A percentile compares a stretch with the other conserved stretches of the same genome.
phyloP scores from a whole-genome alignment of 2,888 invertebrate species.

The Acanthosoma haemorrhoidale region DNA sequence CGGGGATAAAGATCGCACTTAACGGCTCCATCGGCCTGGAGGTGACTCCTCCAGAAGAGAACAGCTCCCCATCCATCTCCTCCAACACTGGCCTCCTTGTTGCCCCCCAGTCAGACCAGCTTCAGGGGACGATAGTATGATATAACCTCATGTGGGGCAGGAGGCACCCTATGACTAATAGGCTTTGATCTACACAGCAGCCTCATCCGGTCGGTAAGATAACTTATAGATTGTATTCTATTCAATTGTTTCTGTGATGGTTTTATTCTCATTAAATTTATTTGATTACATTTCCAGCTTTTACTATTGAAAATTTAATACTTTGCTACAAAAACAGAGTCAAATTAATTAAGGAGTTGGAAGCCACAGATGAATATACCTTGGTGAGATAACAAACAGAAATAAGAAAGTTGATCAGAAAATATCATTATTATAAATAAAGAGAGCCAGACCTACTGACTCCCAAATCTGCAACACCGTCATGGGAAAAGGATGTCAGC shows the following conservation, averaged over 20 bases:
- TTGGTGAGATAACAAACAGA: no score
- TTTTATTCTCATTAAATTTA: neutral
- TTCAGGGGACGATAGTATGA: conserved; percentile 89
- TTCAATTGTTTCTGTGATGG: neutral
- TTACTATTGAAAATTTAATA: neutral
- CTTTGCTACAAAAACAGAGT: no score
- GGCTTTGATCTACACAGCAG: conserved; percentile 53
- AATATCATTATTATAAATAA: no score
- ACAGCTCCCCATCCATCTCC: conserved; percentile 42
- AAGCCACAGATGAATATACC: no score
- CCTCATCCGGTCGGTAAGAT: conserved; percentile 26
- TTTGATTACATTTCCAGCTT: neutral
- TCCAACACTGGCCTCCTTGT: conserved; percentile 49
- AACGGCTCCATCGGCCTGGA: conserved; percentile 82
- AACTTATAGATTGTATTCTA: no score
- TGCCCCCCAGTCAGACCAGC: conserved; percentile 37
- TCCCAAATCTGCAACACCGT: no score
- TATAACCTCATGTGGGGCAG: conserved; percentile 91
- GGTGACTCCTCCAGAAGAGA: conserved; percentile 65
- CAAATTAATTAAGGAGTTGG: no score
- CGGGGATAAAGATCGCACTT: conserved; percentile 68
- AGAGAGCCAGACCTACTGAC: no score
- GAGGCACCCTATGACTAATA: conserved; percentile 72
- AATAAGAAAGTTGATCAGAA: no score
- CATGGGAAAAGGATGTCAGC: no score